These are phyloP conservation scores for Hirtodrosophila cameraria DNA, from an alignment of 2,888 invertebrate genomes.

Conservation along the genomic window DNA sequence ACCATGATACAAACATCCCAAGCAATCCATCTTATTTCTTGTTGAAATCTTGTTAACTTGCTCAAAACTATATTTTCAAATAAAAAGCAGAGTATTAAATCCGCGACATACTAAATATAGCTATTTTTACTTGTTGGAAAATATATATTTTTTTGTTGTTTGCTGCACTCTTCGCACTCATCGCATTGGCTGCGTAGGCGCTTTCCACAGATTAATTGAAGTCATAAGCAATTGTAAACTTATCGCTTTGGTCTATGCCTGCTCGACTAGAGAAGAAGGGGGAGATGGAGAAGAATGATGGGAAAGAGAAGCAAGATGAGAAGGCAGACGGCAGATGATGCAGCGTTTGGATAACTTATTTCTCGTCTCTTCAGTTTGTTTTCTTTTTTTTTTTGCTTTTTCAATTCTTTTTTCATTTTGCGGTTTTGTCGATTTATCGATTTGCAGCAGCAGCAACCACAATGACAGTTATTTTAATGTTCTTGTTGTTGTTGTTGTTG, in stretches of 20 bases:
- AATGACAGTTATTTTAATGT: slow-evolving; percentile 59
- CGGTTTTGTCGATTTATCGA: slow-evolving; percentile 69
- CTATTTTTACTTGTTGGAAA: slow-evolving; percentile 3
- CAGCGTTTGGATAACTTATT: slow-evolving; percentile 57
- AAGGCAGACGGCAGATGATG: slow-evolving; percentile 7
- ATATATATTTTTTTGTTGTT: slow-evolving; percentile 14
- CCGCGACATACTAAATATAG: background rate
- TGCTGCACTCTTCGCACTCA: slow-evolving; percentile 13
- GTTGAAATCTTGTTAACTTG: too few relatives aligned
- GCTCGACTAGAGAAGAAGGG: slow-evolving; percentile 6
- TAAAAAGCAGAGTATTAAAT: slow-evolving; percentile 18
- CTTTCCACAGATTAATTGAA: slow-evolving; percentile 81
- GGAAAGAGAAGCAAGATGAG: background rate
- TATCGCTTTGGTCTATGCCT: slow-evolving; percentile 65
- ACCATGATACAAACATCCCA: too few relatives aligned
- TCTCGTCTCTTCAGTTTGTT: slow-evolving; percentile 24
- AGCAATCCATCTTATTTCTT: too few relatives aligned
- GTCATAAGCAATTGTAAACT: slow-evolving; percentile 80
- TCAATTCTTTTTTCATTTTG: slow-evolving; percentile 26
- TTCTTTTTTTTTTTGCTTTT: slow-evolving; percentile 8
- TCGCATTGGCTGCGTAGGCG: slow-evolving; percentile 70
- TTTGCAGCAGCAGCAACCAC: slow-evolving; percentile 59
- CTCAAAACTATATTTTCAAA: too few relatives aligned
- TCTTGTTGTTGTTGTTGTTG: slow-evolving; percentile 22
- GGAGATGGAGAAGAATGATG: background rate